Conservation (phyloP, 1,140 invertebrate genomes). For the Pygmarrhopalites habei region DNA sequence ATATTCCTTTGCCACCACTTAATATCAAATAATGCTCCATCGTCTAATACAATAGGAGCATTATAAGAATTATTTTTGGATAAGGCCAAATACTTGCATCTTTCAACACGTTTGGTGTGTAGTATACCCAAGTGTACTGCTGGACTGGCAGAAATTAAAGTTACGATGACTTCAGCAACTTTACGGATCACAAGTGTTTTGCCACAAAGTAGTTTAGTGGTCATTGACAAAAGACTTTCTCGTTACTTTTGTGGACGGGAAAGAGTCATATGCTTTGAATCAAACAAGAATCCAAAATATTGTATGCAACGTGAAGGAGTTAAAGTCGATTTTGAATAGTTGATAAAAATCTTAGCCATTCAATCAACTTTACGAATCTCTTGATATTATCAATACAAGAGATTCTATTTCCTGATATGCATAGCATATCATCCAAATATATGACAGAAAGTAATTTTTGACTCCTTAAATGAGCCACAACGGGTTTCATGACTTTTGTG, state of each 20-base stretch:
- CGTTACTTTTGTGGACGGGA: too few species aligned
- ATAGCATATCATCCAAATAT: slow-evolving; percentile 25
- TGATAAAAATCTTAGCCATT: slow-evolving; percentile 14
- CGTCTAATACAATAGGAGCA: not conserved
- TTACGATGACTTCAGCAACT: not conserved
- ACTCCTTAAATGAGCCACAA: not conserved
- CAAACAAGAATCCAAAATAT: slow-evolving; percentile 20
- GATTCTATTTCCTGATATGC: not conserved
- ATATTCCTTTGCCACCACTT: slow-evolving; percentile 6
- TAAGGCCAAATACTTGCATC: not conserved
- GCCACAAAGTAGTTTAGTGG: too few species aligned
- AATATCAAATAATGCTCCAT: slow-evolving; percentile 1
- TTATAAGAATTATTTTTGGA: not conserved
- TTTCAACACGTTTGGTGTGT: slow-evolving; percentile 6
- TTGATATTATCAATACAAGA: not conserved
- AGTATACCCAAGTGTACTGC: not conserved
- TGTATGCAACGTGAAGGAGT: not conserved
- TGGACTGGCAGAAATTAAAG: not conserved
- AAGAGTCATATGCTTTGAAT: not conserved
- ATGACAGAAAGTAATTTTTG: not conserved
- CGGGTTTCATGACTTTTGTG: slow-evolving; percentile 23
- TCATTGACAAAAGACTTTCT: too few species aligned
- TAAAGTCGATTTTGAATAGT: slow-evolving; percentile 3
- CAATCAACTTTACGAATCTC: not conserved
- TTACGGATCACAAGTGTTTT: too few species aligned